Evolutionary conservation across 2,888 invertebrate genomes (phyloP), one percentile per base, ranked within the genome.

Genomic region (Amphimallon solstitiale): DNA sequence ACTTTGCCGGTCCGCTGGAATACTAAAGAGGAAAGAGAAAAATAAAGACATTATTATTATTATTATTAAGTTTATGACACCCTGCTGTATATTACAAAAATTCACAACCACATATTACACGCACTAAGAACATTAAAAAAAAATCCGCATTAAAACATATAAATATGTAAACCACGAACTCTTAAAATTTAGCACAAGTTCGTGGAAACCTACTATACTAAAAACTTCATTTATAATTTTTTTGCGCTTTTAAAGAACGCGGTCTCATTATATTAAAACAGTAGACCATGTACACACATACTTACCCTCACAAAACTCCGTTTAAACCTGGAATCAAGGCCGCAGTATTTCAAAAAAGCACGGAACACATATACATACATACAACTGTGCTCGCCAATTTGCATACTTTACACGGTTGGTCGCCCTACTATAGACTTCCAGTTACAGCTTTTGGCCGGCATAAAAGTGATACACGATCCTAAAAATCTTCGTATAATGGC

Each of bases 381-480:
- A 63, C 54, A 56, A 76, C 75, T 70, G 73, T 74, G 76, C 71
- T 73, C 72, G 75, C 73, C 72, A 75, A 79, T 79, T 79, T 79
- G 76, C 79, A 79, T 79, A 78, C 73, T 77, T 79, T 78, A 78
- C 76, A 77, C 76, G 76, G 77, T 77, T 76, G 75, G 75, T 68
- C 71, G 75, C 77, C 74, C 74, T 73, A 71, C 71, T 76, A 75
- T 77, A 75, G 73, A 78, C 76, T 76, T 76, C 74, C 40, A 74
- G 74, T 73, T 74, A 72, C 74, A 77, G 76, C n/a, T 29, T 75
- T 75, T 73, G 74, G 74, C 75, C 75, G 75, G 77, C 77, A 78
- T 78, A 78, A 79, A 79, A 78, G 76, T 78, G 78, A 78, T 78
- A 73, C 77, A 77, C 74, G 75, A 72, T 73, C 74, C 76, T 74